A percentile compares a stretch with the other conserved stretches of the same genome.
These are phyloP conservation scores for Oreochromis mossambicus DNA, from an alignment of 2,797 vertebrate genomes.

Conservation along the genomic window DNA sequence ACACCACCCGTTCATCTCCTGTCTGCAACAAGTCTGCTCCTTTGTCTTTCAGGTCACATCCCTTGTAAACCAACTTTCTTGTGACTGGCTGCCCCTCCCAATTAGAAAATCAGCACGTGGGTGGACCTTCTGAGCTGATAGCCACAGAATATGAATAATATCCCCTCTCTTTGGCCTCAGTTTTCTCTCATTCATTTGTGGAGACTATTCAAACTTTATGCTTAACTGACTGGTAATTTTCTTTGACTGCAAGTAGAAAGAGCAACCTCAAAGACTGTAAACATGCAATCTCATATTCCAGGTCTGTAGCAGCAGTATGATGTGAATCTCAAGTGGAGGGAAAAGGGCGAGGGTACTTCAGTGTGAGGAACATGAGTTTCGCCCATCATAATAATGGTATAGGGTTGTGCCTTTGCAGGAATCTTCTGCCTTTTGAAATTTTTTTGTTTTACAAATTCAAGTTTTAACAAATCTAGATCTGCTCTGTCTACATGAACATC, in stretches of 20 bases:
- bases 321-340: background rate
- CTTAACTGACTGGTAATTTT: background rate
- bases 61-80: background rate
- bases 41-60: background rate
- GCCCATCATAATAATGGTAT: background rate
- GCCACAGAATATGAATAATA: background rate
- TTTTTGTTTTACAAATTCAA: background rate
- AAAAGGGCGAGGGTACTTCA: background rate
- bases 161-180: background rate
- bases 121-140: background rate
- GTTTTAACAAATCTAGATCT: background rate
- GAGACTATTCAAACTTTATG: background rate
- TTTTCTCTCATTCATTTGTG: background rate
- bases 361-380: background rate
- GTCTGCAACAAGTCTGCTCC: background rate
- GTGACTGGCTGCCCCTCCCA: background rate
- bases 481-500: background rate
- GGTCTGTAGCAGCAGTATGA: background rate
- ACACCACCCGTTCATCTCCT: rapidly evolving
- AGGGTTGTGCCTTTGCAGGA: background rate
- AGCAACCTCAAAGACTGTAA: background rate
- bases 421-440: background rate
- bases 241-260: background rate
- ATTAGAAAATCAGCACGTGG: background rate
- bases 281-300: background rate